Base-by-base conservation (phyloP, 2,888 invertebrate genomes). In the Amiota communis region DNA sequence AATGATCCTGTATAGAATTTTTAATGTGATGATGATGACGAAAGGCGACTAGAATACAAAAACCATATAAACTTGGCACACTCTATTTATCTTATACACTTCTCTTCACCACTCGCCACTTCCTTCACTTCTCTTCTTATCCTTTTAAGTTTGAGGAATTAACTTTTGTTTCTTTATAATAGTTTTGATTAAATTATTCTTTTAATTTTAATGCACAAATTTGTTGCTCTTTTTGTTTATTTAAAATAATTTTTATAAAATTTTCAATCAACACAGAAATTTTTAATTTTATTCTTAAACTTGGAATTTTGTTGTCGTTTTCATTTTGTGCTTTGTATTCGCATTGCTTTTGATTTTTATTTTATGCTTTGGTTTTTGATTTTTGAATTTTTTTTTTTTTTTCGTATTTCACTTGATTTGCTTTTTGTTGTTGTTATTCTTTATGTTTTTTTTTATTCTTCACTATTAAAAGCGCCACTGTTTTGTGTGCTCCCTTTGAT, bases 291-390 rank as follows among this genome's bases (percentile, higher is more conserved):
- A 36, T 36, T 53, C 53, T 53, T 13, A 53, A 51, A 53, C 23
- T 68, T 68, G 53, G 51, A 68, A 53, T 80, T 82, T 78, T 82
- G 84, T 82, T 78, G 76, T 80, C 84, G 83, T 85, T 70, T 84
- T 83, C 83, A 81, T 82, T 82, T 85, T 83, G 82, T 84, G 75
- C 79, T 76, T 77, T 82, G 82, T 80, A 82, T 82, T 82, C 82
- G 82, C 82, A 80, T 80, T 68, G 84, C 80, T 80, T 73, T 72
- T 65, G 64, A 64, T 76, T 64, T 71, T 73, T 67, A 73, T 74
- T 72, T 72, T 73, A 36, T 36, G 36, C 36, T 36, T 36, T 36
- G 8, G 36, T 36, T 36, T 36, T 23, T 23, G n/a, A n/a, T n/a
- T 80, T 73, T 72, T 65, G 64, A 64, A 75, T 64, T 71, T 73